These are phyloP conservation scores for Diorhabda sublineata DNA, from an alignment of 1,140 invertebrate genomes.

Conservation along the genomic window DNA sequence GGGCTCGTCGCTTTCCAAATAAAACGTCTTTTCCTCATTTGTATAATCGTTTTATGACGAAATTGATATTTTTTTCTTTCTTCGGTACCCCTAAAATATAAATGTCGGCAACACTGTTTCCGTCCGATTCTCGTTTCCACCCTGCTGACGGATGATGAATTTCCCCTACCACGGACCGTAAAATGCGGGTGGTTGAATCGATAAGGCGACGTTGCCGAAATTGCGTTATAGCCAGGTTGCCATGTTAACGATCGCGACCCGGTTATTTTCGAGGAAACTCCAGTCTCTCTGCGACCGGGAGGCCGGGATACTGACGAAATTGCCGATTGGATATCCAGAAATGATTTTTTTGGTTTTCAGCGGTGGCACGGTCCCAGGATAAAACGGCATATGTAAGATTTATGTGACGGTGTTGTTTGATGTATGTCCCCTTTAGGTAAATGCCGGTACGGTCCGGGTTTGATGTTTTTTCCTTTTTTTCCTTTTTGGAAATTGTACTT, in stretches of 20 bases:
- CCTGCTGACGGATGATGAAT: slow-evolving; percentile 21
- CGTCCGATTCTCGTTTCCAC: slow-evolving; percentile 13
- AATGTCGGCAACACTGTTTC: slow-evolving; percentile 1
- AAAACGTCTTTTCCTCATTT: too few species aligned
- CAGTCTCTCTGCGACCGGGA: slow-evolving; percentile 20
- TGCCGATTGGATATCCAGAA: not conserved
- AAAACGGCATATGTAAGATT: slow-evolving; percentile 18
- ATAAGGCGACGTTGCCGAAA: slow-evolving; percentile 17
- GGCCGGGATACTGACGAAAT: not conserved
- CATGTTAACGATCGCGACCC: slow-evolving; percentile 1
- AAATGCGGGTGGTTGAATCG: slow-evolving; percentile 20
- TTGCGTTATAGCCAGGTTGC: not conserved
- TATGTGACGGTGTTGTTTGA: slow-evolving; percentile 17
- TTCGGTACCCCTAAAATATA: too few species aligned
- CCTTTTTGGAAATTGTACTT: too few species aligned
- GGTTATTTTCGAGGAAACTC: slow-evolving; percentile 6
- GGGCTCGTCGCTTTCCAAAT: too few species aligned
- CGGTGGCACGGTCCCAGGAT: slow-evolving; percentile 13
- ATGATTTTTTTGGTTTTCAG: slow-evolving; percentile 5
- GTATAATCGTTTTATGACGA: too few species aligned
- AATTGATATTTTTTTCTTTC: too few species aligned
- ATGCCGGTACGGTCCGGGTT: too few species aligned
- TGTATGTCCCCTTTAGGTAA: not conserved
- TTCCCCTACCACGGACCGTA: slow-evolving; percentile 14
- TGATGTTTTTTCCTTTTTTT: too few species aligned